These are phyloP conservation scores for Drosophila sproati DNA, from an alignment of 1,140 invertebrate species.

Conservation along the genomic window DNA sequence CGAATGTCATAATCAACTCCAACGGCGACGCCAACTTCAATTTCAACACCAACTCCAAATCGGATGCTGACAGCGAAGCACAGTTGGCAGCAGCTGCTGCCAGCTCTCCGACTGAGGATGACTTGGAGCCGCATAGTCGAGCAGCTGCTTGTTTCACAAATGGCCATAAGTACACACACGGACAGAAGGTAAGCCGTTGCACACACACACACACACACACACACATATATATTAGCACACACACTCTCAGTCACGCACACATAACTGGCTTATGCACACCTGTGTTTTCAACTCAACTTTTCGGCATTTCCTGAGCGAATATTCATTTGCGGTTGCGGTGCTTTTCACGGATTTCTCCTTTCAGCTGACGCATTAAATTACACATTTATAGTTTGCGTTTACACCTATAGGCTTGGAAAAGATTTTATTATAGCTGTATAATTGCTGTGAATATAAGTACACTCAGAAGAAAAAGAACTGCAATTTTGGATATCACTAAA, in stretches of 20 bases:
- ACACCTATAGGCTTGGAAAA: conserved; percentile 17
- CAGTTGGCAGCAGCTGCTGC: conserved; percentile 21
- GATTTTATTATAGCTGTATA: not conserved
- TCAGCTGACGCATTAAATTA: conserved; percentile 14
- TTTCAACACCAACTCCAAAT: conserved; percentile 29
- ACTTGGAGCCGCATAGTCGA: conserved; percentile 78
- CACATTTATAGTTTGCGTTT: conserved; percentile 18
- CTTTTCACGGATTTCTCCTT: not conserved
- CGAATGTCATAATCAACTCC: conserved; percentile 24
- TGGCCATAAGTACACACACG: conserved; percentile 80
- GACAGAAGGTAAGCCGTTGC: conserved; percentile 75
- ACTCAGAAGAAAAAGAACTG: not conserved
- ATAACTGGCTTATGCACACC: conserved; percentile 13
- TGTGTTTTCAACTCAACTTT: conserved; percentile 4
- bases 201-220: conserved; percentile 4
- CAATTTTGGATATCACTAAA: no score
- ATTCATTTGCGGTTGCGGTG: conserved; percentile 44
- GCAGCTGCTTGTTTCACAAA: conserved; percentile 79
- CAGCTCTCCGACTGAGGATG: conserved; percentile 56
- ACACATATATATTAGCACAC: not conserved
- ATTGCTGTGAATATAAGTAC: not conserved
- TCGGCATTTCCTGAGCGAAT: conserved; percentile 6
- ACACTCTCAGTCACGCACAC: not conserved
- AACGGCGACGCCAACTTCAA: conserved; percentile 8
- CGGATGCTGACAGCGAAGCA: conserved; percentile 5